Evolutionary conservation across 1,140 invertebrate species (phyloP), one percentile per base, ranked within the genome.

Genomic region (Paracyclopina nana): DNA sequence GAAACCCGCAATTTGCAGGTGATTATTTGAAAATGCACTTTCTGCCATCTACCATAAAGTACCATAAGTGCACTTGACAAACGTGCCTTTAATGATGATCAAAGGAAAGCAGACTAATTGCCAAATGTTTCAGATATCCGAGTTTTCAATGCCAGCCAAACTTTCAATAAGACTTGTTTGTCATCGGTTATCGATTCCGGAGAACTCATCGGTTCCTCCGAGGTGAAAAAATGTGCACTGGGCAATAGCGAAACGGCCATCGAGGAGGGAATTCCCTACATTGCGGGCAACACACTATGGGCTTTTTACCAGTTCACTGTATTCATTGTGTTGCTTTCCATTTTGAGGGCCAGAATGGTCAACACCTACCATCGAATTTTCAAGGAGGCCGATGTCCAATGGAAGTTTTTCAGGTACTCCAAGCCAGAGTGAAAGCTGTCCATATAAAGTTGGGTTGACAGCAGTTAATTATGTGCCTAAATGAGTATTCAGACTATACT

Each of bases 331-430:
- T 31, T 50, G 9, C 26, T 50, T 8, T 43, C 29, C 30, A 41
- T 50, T n/a, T 31, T 50, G 4, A 25, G 48, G 26, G 48, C 48
- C 5, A 9, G 48, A 6, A 50, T 50, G 48, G 48, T 50, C 8
- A 50, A 50, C 24, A 50, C 48, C 3, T 50, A 50, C 22, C 48
- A 50, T 50, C 26, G 48, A 4, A 40, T 50, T 20, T 50, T 50
- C 29, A 50, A 41, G 14, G 48, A 50, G 22, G 48, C 48, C 12
- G 48, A 50, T 20, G 48, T 50, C 28, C 48, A 50, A 50, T 50
- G 48, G 48, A 50, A 50, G 26, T 50, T 29, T 26, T 50, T 50
- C 16, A 50, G 48, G 48, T 50, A 50, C 29, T 31, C 20, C n/a
- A n/a, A n/a, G n/a, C n/a, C n/a, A n/a, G n/a, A n/a, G n/a, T n/a